Percentiles rank a stretch among this genome's conserved stretches.
Evolutionary conservation across 2,888 invertebrate genomes (phyloP).

Genomic region (Allygus modestus): DNA sequence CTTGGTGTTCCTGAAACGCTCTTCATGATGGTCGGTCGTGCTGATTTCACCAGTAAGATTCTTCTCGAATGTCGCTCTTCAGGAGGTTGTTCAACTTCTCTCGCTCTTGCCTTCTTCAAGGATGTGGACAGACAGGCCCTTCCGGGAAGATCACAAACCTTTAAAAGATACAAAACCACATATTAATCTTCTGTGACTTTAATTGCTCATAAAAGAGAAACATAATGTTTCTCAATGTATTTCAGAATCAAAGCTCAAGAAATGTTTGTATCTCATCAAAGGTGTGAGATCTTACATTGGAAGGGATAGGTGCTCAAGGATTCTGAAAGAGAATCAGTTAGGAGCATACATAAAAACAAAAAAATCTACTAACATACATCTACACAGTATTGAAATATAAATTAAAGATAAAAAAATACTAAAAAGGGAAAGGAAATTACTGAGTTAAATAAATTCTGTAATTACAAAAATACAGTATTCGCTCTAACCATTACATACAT

Average conservation of each 20-base stretch:
- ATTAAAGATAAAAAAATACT: neutral
- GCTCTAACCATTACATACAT: too few relatives aligned
- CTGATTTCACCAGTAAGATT: neutral
- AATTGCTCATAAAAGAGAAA: conserved; percentile 56
- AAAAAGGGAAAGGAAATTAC: neutral
- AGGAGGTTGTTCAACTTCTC: neutral
- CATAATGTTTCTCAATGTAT: conserved; percentile 41
- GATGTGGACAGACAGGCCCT: conserved; percentile 65
- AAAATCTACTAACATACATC: neutral
- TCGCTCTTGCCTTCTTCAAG: conserved; percentile 17
- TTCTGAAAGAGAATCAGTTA: conserved; percentile 52
- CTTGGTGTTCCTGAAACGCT: neutral
- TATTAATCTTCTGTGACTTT: conserved; percentile 67
- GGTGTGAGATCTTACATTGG: conserved; percentile 69
- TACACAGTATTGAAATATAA: neutral
- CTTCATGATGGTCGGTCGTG: neutral
- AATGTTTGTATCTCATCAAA: conserved; percentile 70
- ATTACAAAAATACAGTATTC: too few relatives aligned
- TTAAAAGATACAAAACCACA: conserved; percentile 70
- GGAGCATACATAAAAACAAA: conserved; percentile 28
- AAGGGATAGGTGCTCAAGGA: conserved; percentile 33
- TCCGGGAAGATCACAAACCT: conserved; percentile 69
- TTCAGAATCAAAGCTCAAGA: conserved; percentile 46
- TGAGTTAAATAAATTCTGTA: too few relatives aligned
- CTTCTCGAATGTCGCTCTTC: neutral